These are phyloP conservation scores for Torymus texanus DNA, from an alignment of 2,888 invertebrate genomes.

Conservation along the genomic window DNA sequence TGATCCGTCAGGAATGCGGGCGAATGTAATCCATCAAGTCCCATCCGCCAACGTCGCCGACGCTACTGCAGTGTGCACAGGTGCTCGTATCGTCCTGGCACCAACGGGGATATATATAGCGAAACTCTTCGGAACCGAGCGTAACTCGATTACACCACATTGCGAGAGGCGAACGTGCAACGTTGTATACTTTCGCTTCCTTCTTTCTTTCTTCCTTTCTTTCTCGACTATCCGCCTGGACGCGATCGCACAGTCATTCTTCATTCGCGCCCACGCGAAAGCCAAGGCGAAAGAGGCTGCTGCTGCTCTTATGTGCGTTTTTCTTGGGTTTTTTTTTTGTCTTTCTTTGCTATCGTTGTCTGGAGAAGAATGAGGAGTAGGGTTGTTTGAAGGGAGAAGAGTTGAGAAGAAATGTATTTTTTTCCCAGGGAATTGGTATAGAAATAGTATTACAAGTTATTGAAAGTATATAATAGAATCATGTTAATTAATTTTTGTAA, in stretches of 20 bases:
- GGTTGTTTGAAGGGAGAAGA: too few relatives aligned
- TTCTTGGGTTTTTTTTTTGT: neutral
- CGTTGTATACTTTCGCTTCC: neutral
- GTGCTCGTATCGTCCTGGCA: constrained; percentile 59
- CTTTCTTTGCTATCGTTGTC: neutral
- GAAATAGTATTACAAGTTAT: too few relatives aligned
- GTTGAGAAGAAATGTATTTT: too few relatives aligned
- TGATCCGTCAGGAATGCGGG: constrained; percentile 72
- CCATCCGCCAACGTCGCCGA: constrained; percentile 53
- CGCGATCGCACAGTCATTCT: constrained; percentile 34
- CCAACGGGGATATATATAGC: constrained; percentile 55
- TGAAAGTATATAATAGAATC: too few relatives aligned
- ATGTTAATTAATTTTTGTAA: too few relatives aligned
- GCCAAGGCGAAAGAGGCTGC: too few relatives aligned
- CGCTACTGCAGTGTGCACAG: constrained; percentile 59
- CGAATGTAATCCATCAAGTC: constrained; percentile 73
- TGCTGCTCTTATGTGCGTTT: neutral
- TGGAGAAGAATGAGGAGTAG: too few relatives aligned
- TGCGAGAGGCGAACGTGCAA: neutral
- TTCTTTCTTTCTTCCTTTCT: constrained; percentile 25
- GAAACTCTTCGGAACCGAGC: neutral
- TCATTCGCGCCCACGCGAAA: constrained; percentile 18
- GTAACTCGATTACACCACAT: constrained; percentile 57
- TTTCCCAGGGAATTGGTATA: too few relatives aligned
- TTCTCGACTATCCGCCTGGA: neutral